These are phyloP conservation scores for Phoebastria nigripes DNA, from an alignment of 2,797 vertebrate genomes.

Conservation along the genomic window DNA sequence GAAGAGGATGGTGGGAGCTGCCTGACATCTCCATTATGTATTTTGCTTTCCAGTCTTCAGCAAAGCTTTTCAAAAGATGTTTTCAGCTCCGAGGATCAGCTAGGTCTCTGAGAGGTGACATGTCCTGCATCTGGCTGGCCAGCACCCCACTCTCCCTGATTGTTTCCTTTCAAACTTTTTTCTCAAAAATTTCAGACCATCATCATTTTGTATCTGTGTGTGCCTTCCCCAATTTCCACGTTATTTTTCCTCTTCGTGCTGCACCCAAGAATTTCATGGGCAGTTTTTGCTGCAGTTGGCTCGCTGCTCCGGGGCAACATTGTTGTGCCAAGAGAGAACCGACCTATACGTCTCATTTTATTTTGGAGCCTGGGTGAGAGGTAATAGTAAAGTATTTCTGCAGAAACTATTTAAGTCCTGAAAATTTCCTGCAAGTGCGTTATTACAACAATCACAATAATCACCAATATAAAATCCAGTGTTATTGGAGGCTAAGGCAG, in stretches of 20 bases:
- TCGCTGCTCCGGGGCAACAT: not conserved
- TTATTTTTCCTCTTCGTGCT: not conserved
- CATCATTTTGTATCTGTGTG: not conserved
- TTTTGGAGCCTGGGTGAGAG: not conserved
- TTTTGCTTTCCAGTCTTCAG: not conserved
- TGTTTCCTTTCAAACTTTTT: not conserved
- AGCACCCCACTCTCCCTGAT: not conserved
- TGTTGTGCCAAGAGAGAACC: not conserved
- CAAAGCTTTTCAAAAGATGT: not conserved
- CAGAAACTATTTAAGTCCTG: not conserved
- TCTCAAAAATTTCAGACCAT: not conserved
- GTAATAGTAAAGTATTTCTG: not conserved
- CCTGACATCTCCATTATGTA: fast-evolving
- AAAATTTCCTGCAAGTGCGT: not conserved
- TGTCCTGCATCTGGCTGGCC: not conserved
- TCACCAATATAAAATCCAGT: not conserved
- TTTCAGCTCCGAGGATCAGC: not conserved
- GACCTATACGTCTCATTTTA: not conserved
- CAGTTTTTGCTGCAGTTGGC: not conserved
- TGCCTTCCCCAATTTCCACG: fast-evolving
- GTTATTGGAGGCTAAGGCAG: not conserved
- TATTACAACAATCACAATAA: not conserved
- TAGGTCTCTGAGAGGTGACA: not conserved
- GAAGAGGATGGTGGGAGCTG: not conserved
- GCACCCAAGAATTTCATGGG: not conserved